Base-by-base conservation (phyloP, 2,113 vertebrate genomes). In the Ceyx margarethae region DNA sequence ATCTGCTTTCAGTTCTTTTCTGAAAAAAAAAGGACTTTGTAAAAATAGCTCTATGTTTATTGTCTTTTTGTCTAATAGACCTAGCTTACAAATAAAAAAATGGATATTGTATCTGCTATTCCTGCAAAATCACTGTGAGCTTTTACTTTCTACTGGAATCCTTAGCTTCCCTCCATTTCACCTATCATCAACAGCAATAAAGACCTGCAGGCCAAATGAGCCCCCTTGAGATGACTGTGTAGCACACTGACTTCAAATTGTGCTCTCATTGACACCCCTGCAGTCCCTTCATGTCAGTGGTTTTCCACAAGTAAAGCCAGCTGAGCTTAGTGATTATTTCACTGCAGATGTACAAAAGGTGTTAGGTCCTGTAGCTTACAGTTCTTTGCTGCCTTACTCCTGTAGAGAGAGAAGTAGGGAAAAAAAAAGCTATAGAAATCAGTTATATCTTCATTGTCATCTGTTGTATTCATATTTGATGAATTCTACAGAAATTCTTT, bases 141-240 rank as follows among this genome's bases (percentile, higher is more conserved):
- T 95, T 91, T 75, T 71, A 42, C 35, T 75, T 45, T 42, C 13
- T 50, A 50, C 48, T 50, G 22, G 22, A 50, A 91, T n/a, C 35
- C 6, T 45, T 61, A 75, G 11, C 69, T 61, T 65, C 45, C 22
- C 29, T 72, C 13, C 50, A 26, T 93, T 78, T 91, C 40, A 46
- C 77, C 37, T 42, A 15, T 53, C n/a, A 84, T 28, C 66, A 81
- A 1, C 53, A 90, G 53, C 67, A 85, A 77, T 86, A 85, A 91
- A 93, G 82, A 83, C 61, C 72, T 88, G 53, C 65, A 75, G 77
- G 50, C 35, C 86, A 94, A 69, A 94, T 93, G 45, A 90, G 35
- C 20, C 58, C 54, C 50, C 62, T 29, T 75, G 73, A 84, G 90
- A 84, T 14, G 17, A 33, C 42, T 68, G 42, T 61, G 53, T 53